Evolutionary conservation across 2,113 vertebrate genomes (phyloP).

Genomic region (Myotis brandtii): DNA sequence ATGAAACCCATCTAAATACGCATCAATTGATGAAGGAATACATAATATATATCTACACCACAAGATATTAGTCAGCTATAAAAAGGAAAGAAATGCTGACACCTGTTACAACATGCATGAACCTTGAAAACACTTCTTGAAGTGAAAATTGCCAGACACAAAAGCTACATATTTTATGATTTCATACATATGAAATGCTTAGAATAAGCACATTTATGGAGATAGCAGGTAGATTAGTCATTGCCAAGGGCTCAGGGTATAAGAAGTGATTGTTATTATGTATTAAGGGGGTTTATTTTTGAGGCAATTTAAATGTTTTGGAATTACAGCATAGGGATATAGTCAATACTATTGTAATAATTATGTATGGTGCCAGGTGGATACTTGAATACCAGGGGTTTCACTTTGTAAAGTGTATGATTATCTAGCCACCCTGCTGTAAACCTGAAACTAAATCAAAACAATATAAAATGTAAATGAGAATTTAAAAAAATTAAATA

Average conservation of each 20-base stretch:
- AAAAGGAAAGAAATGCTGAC: background rate
- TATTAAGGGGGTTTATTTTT: background rate
- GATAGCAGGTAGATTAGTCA: background rate
- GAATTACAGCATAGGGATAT: background rate
- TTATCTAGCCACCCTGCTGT: background rate
- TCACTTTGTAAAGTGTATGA: background rate
- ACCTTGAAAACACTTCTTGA: background rate
- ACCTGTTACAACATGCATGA: background rate
- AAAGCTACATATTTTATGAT: background rate
- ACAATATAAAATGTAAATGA: background rate
- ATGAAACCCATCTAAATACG: background rate
- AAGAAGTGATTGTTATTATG: background rate
- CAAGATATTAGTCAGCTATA: background rate
- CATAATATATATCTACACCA: background rate
- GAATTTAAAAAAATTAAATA: background rate
- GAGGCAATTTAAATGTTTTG: background rate
- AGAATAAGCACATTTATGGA: background rate
- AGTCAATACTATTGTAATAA: background rate
- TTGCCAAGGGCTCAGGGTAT: rapidly evolving
- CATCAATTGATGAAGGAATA: background rate
- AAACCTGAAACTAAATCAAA: background rate
- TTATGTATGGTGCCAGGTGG: background rate
- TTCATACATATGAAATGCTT: background rate
- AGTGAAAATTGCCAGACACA: background rate
- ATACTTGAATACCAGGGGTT: background rate